Base-by-base conservation (phyloP, 2,113 vertebrate species). In the Oncorhynchus tshawytscha region DNA sequence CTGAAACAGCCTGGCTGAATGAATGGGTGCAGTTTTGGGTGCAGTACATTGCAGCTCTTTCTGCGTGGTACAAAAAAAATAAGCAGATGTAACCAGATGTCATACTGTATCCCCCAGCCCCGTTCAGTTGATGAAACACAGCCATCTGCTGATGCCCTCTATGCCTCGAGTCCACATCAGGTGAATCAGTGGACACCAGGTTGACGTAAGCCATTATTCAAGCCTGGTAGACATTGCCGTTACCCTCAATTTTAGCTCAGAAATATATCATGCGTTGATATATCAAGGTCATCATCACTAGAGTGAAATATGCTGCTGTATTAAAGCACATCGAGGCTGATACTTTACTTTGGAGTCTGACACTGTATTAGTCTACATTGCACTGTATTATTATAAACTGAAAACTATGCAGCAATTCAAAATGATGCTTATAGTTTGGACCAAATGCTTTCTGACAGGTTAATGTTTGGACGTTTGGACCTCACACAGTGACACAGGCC, bases 371-470 rank as follows among this genome's bases (percentile, higher is more conserved):
- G 59, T 62, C 59, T 62, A n/a, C 7, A 8, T 8, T 22, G n/a
- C 59, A 9, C n/a, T 62, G n/a, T 9, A 15, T 54, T 15, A 54
- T 18, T 54, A 18, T 54, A 54, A 1, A n/a, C 59, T 62, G 67
- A n/a, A 34, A 18, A 20, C 15, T 39, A 39, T 31, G 7, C 16
- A 20, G 18, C 31, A 39, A n/a, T 68, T 39, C 1, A 8, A 16
- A 20, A 34, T 2, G 31, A 67, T 2, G 7, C 24, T 68, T 2
- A 31, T 70, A 39, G 16, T 18, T 0, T 70, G 45, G 51, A 66
- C 27, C 66, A 31, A 59, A 7, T 82, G 74, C 74, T 78, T 78
- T 48, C 65, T 71, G 72, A 48, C 49, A 27, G 12, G 22, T 51
- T 31, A 62, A 73, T 66, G 20, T 59, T 45, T 24, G 48, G 79